A percentile compares a stretch with the other conserved stretches of the same genome.
These are phyloP conservation scores for Suricata suricatta DNA, from an alignment of 2,113 vertebrate species.

Conservation along the genomic window DNA sequence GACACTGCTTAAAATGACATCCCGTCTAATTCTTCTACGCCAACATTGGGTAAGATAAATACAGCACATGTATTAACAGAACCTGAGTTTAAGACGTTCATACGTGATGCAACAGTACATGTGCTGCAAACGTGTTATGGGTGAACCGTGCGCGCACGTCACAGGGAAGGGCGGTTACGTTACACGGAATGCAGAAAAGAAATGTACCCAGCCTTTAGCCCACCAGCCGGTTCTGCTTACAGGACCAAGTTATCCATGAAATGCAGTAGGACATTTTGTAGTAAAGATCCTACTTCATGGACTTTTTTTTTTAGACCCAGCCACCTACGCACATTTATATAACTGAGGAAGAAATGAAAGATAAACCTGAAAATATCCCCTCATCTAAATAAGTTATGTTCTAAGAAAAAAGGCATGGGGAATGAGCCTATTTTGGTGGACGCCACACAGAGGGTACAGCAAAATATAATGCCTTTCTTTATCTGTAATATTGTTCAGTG, in stretches of 20 bases:
- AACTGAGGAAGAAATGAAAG: constrained; percentile 69
- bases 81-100: constrained; percentile 45
- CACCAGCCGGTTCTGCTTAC: constrained; percentile 83
- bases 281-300: constrained; percentile 77
- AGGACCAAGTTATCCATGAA: constrained; percentile 80
- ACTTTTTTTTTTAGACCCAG: constrained; percentile 77
- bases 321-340: constrained; percentile 68
- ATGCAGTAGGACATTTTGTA: constrained; percentile 78
- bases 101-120: constrained; percentile 59
- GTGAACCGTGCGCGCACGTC: neutral
- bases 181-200: constrained; percentile 80
- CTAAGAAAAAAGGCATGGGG: constrained; percentile 38
- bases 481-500: constrained; percentile 78
- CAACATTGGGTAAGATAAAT: constrained; percentile 57
- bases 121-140: constrained; percentile 56
- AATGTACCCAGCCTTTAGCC: constrained; percentile 77
- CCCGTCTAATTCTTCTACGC: constrained; percentile 59
- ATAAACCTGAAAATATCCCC: constrained; percentile 25
- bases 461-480: constrained; percentile 76
- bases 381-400: constrained; percentile 40
- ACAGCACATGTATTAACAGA: constrained; percentile 60
- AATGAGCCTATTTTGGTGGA: constrained; percentile 62
- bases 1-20: constrained; percentile 32
- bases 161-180: constrained; percentile 30
- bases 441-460: constrained; percentile 68